These are phyloP conservation scores for Ashinkailepas kermadecensis DNA, from an alignment of 2,888 invertebrate genomes.

Conservation along the genomic window DNA sequence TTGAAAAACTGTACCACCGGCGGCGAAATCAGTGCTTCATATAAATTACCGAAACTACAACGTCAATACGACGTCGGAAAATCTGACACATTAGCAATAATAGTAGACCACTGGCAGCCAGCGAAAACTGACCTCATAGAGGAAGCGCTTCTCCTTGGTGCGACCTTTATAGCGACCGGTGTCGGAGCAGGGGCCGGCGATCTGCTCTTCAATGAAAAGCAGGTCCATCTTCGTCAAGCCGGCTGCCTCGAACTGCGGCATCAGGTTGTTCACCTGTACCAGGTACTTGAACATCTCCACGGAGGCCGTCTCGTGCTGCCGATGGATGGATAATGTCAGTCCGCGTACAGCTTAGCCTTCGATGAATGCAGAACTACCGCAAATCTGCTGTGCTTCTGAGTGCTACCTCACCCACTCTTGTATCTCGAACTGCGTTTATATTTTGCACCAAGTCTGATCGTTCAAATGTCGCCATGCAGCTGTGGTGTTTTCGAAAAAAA, in stretches of 20 bases:
- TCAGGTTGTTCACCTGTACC: conserved; percentile 38
- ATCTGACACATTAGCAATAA: no score
- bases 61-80: no score
- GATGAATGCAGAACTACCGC: background rate
- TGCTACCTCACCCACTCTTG: no score
- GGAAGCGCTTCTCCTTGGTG: conserved; percentile 43
- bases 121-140: conserved; percentile 45
- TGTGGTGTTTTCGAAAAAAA: conserved; percentile 36
- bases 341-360: background rate
- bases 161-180: conserved; percentile 35
- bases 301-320: conserved; percentile 50
- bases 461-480: background rate
- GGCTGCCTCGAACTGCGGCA: conserved; percentile 38
- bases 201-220: conserved; percentile 47
- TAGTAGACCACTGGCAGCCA: no score
- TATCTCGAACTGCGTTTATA: no score
- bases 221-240: conserved; percentile 40
- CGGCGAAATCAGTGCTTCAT: no score
- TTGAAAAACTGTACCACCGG: no score
- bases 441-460: background rate
- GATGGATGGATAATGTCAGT: background rate
- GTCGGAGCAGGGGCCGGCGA: conserved; percentile 38
- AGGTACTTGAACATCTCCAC: conserved; percentile 46
- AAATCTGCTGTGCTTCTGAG: background rate
- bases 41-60: no score